A percentile compares a stretch with the other conserved stretches of the same genome.
These are phyloP conservation scores for Marisa cornuarietis DNA, from an alignment of 1,140 invertebrate species.

Conservation along the genomic window DNA sequence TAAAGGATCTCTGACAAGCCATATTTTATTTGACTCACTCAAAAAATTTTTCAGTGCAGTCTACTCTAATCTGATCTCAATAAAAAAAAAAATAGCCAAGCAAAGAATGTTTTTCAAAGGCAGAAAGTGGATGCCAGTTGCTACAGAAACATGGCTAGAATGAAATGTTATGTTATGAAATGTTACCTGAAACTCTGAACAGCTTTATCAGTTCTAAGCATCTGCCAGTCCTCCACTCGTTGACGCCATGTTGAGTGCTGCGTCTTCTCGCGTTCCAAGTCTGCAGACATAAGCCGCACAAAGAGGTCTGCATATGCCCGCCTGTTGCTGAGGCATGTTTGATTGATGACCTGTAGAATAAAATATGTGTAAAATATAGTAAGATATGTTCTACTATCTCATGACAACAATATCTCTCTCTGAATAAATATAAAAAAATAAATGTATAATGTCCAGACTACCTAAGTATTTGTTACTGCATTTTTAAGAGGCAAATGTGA, in stretches of 20 bases:
- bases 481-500: too few species aligned
- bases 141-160: neutral
- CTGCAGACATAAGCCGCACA: conserved; percentile 58
- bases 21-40: too few species aligned
- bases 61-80: too few species aligned
- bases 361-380: neutral
- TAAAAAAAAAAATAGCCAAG: too few species aligned
- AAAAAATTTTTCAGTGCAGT: too few species aligned
- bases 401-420: too few species aligned
- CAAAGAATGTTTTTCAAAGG: neutral
- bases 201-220: conserved; percentile 48
- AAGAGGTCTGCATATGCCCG: conserved; percentile 61
- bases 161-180: neutral
- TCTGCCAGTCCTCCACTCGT: conserved; percentile 58
- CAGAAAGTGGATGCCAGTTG: neutral
- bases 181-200: conserved; percentile 58
- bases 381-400: too few species aligned
- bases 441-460: too few species aligned
- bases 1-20: too few species aligned
- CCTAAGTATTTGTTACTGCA: too few species aligned
- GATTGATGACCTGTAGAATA: conserved; percentile 57
- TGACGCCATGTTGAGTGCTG: conserved; percentile 54
- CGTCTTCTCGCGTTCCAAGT: conserved; percentile 62
- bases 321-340: conserved; percentile 61
- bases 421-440: too few species aligned